Evolutionary conservation across 2,113 vertebrate genomes (phyloP).

Genomic region (Oreochromis niloticus): DNA sequence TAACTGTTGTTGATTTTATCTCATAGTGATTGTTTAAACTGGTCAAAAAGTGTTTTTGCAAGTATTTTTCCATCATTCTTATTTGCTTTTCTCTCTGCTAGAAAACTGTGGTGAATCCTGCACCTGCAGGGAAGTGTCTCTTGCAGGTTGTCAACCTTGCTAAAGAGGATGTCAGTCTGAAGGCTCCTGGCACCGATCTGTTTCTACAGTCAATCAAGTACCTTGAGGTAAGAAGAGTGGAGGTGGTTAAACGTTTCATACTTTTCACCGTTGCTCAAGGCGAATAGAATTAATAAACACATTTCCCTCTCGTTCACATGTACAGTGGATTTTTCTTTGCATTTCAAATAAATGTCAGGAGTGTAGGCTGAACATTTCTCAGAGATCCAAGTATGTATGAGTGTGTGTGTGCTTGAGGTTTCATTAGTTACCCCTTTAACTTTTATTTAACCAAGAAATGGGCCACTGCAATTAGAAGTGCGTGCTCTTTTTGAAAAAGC

Average conservation of each 20-base stretch:
- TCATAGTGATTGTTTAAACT: neutral
- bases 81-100: conserved; percentile 55
- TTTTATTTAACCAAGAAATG: neutral
- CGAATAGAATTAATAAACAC: neutral
- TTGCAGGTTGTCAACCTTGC: conserved; percentile 85
- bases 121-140: conserved; percentile 72
- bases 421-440: neutral
- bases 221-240: conserved; percentile 69
- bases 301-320: neutral
- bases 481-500: neutral
- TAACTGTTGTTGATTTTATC: neutral
- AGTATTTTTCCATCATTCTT: neutral
- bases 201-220: conserved; percentile 67
- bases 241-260: neutral
- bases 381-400: neutral
- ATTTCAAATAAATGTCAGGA: neutral
- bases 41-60: neutral
- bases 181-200: conserved; percentile 37
- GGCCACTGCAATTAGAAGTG: neutral
- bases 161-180: conserved; percentile 66
- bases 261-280: neutral
- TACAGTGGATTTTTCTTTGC: neutral
- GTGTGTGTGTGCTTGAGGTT: neutral
- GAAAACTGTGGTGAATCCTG: conserved; percentile 76
- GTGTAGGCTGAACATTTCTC: too few species aligned